Evolutionary conservation across 2,888 invertebrate genomes (phyloP).

Genomic region (Agrochola lota): DNA sequence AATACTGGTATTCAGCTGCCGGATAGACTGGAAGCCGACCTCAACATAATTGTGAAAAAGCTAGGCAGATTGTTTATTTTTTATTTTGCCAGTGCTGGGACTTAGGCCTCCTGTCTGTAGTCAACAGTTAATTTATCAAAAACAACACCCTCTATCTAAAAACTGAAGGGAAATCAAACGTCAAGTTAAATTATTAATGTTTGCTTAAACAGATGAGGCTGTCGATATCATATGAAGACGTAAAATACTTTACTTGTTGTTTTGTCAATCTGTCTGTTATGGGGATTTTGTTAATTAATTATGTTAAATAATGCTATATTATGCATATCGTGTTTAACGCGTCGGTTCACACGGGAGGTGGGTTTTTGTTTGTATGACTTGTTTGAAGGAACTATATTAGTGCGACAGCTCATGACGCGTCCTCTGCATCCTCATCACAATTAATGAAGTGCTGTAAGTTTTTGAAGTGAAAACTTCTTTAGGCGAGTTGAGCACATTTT

Average conservation of each 20-base stretch:
- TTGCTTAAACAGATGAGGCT: constrained; percentile 84
- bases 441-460: too few species aligned
- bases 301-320: constrained; percentile 88
- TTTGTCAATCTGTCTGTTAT: constrained; percentile 84
- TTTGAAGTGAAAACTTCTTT: too few species aligned
- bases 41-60: too few species aligned
- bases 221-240: constrained; percentile 86
- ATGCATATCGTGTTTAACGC: constrained; percentile 87
- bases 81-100: too few species aligned
- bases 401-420: not conserved
- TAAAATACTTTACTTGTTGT: constrained; percentile 84
- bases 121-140: not conserved
- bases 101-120: too few species aligned
- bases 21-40: too few species aligned
- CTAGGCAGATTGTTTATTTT: too few species aligned
- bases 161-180: constrained; percentile 84
- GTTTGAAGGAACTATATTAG: not conserved
- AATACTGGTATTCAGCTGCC: too few species aligned
- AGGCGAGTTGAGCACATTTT: too few species aligned
- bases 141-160: constrained; percentile 73
- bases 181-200: constrained; percentile 87
- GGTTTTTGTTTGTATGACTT: constrained; percentile 42
- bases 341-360: constrained; percentile 72
- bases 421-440: too few species aligned
- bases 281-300: constrained; percentile 83